Percentiles rank a stretch among this genome's conserved stretches.
These are phyloP conservation scores for Drosophila quadrilineata DNA, from an alignment of 1,140 invertebrate genomes.

Conservation along the genomic window DNA sequence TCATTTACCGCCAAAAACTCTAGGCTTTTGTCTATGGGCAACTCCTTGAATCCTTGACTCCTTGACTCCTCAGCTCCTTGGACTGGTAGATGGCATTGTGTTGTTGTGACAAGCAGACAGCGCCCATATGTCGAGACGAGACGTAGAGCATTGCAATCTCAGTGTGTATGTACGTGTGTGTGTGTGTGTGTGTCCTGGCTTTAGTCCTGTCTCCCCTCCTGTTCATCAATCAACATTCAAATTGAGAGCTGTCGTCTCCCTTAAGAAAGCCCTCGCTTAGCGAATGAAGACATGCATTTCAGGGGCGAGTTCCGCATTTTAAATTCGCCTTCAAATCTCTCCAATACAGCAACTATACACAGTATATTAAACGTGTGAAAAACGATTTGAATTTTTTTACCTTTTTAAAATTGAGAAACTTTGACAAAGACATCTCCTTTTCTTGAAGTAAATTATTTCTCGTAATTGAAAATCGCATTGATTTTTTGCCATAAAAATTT, in stretches of 20 bases:
- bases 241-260: conserved; percentile 30
- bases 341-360: no score
- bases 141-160: not conserved
- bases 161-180: not conserved
- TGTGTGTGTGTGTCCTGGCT: not conserved
- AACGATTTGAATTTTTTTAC: no score
- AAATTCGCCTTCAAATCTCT: not conserved
- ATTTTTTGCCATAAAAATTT: no score
- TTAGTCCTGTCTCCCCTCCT: not conserved
- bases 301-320: not conserved
- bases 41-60: not conserved
- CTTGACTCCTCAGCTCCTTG: not conserved
- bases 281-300: not conserved
- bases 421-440: no score
- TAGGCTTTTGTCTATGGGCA: not conserved
- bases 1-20: no score
- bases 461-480: no score
- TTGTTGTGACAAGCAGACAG: conserved; percentile 34
- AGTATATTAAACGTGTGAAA: no score
- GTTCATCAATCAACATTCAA: conserved; percentile 60
- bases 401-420: no score
- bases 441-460: no score
- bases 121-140: conserved; percentile 30
- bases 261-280: conserved; percentile 1
- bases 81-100: conserved; percentile 16